Evolutionary conservation across 2,797 vertebrate genomes (phyloP).

Genomic region (Melanotaenia nigrans): DNA sequence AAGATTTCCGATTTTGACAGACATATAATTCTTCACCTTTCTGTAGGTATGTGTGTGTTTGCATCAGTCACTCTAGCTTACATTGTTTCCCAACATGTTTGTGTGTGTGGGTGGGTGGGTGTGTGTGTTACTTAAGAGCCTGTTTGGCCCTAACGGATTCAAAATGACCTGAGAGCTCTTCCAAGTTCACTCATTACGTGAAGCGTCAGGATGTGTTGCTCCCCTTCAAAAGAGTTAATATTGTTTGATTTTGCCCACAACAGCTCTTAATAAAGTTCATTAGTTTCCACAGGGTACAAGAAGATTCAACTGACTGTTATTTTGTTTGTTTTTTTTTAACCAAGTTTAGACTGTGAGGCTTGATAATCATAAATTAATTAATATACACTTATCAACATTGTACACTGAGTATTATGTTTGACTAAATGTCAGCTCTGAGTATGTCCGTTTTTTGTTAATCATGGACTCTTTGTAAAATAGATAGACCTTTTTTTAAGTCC

Average conservation of each 20-base stretch:
- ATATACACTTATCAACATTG: background rate
- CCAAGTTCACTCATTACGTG: conserved; percentile 45
- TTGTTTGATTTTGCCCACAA: conserved; percentile 19
- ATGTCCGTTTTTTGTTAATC: background rate
- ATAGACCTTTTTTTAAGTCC: background rate
- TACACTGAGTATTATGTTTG: background rate
- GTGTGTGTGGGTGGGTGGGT: background rate
- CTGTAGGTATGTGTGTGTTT: background rate
- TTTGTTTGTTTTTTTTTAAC: background rate
- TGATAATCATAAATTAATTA: background rate
- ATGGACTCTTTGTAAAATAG: background rate
- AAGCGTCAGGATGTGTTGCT: conserved; percentile 21
- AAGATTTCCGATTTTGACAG: conserved; percentile 16
- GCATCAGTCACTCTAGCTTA: background rate
- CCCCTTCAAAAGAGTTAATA: conserved; percentile 30
- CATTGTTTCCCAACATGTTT: conserved; percentile 4
- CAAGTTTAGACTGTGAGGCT: conserved; percentile 4
- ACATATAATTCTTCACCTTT: background rate
- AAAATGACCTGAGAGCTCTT: conserved; percentile 38
- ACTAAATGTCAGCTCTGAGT: background rate
- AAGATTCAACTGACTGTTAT: background rate
- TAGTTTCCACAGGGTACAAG: conserved; percentile 2
- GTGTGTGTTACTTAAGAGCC: conserved; percentile 18
- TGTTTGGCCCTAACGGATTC: conserved; percentile 40
- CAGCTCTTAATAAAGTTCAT: conserved; percentile 21